Evolutionary conservation across 2,888 invertebrate genomes (phyloP).

Genomic region (Mythimna lalbum): DNA sequence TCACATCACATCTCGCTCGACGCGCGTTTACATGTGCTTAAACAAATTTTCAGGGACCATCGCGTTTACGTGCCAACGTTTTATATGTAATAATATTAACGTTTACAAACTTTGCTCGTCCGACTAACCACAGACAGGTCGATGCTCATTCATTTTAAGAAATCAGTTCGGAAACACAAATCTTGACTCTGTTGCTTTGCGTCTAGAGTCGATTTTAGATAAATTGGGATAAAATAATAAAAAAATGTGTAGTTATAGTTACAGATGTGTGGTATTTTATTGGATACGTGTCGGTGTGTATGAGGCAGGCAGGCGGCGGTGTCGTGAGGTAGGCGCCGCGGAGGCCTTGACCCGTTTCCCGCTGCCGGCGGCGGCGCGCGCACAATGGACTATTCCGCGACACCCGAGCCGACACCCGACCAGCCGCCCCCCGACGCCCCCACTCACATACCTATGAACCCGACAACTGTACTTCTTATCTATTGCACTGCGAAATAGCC

Average conservation of each 20-base stretch:
- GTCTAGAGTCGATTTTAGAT: conserved; percentile 26
- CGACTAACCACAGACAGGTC: conserved; percentile 54
- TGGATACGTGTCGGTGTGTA: conserved; percentile 46
- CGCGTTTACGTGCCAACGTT: conserved; percentile 63
- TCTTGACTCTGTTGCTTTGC: conserved; percentile 30
- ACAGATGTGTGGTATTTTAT: conserved; percentile 54
- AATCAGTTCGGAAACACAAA: conserved; percentile 41
- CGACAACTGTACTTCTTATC: conserved; percentile 39
- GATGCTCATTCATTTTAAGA: conserved; percentile 55
- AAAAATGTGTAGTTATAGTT: conserved; percentile 31
- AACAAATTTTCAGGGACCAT: conserved; percentile 78
- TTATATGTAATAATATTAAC: conserved; percentile 65
- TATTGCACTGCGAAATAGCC: conserved; percentile 26
- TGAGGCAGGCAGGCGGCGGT: conserved; percentile 67
- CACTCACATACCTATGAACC: conserved; percentile 41
- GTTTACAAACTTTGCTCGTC: conserved; percentile 57
- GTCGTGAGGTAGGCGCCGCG: conserved; percentile 81
- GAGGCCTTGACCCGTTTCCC: conserved; percentile 86
- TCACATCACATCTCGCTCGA: conserved; percentile 86
- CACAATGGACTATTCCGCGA: conserved; percentile 85
- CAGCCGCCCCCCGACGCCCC: conserved; percentile 65
- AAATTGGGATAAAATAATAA: conserved; percentile 11
- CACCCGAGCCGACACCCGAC: conserved; percentile 80
- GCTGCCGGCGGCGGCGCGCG: conserved; percentile 67
- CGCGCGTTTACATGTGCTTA: conserved; percentile 73